Conservation (phyloP, 2,888 invertebrate genomes). For the Drosophila yooni region DNA sequence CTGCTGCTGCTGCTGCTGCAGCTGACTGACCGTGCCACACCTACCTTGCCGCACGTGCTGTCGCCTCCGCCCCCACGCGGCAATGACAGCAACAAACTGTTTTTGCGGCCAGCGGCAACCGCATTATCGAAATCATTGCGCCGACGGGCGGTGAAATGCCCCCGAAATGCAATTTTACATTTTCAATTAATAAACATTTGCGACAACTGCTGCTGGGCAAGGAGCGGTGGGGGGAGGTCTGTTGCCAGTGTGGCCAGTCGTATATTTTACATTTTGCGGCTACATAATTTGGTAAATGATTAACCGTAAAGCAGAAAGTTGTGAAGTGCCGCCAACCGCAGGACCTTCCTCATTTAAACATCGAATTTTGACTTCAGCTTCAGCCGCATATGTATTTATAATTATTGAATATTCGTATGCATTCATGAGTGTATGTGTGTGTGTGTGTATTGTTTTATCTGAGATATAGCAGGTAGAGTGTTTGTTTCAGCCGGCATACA, state of each 20-base stretch:
- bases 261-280: slow-evolving; percentile 78
- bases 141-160: slow-evolving; percentile 52
- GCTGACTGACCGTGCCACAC: slow-evolving; percentile 19
- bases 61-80: not conserved
- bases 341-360: slow-evolving; percentile 56
- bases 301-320: slow-evolving; percentile 69
- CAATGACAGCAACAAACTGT: slow-evolving; percentile 78
- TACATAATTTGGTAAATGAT: slow-evolving; percentile 79
- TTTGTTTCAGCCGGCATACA: slow-evolving; percentile 11
- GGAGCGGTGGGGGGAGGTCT: not conserved
- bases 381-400: slow-evolving; percentile 45
- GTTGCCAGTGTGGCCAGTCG: slow-evolving; percentile 31
- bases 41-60: not conserved
- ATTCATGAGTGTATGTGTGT: not conserved
- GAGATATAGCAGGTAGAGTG: slow-evolving; percentile 21
- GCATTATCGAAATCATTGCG: slow-evolving; percentile 79
- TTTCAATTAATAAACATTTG: slow-evolving; percentile 81
- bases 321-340: slow-evolving; percentile 67
- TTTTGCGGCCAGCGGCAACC: slow-evolving; percentile 76
- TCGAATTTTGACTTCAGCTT: slow-evolving; percentile 24
- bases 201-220: slow-evolving; percentile 47
- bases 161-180: slow-evolving; percentile 74
- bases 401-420: slow-evolving; percentile 27
- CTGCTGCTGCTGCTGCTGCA: slow-evolving; percentile 25
- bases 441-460: not conserved